Conservation (phyloP, 2,113 vertebrate genomes). For the Nipponia nippon region DNA sequence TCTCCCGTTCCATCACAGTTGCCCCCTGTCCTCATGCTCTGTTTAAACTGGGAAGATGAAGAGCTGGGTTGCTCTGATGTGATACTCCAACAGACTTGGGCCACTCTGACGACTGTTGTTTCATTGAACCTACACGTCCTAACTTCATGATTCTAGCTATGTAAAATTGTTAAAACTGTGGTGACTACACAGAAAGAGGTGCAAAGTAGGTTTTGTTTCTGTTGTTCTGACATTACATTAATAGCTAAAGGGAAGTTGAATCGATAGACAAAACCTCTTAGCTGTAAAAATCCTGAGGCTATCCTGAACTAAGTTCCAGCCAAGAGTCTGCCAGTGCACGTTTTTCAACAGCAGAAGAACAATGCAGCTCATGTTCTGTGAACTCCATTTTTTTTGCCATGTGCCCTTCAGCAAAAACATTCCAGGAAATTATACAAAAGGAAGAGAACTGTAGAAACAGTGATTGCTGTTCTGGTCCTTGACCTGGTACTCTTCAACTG, state of each 20-base stretch:
- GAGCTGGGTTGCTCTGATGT: neutral
- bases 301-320: neutral
- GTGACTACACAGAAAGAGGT: neutral
- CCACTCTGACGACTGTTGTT: neutral
- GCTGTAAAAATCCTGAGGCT: neutral
- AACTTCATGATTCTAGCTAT: neutral
- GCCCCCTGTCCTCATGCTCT: neutral
- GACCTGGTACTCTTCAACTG: neutral
- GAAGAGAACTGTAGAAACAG: neutral
- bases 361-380: neutral
- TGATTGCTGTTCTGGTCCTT: neutral
- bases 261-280: neutral
- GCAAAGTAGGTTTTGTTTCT: neutral
- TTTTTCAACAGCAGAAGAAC: neutral
- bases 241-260: neutral
- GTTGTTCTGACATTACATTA: neutral
- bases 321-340: neutral
- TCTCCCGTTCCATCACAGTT: neutral
- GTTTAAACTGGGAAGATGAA: neutral
- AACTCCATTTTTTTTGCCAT: fast-evolving
- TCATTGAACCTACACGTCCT: neutral
- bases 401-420: neutral
- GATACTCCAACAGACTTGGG: neutral
- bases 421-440: neutral
- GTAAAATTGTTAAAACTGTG: neutral